A percentile compares a stretch with the other conserved stretches of the same genome.
Evolutionary conservation across 2,797 vertebrate species (phyloP).

Genomic region (Natrix natrix): DNA sequence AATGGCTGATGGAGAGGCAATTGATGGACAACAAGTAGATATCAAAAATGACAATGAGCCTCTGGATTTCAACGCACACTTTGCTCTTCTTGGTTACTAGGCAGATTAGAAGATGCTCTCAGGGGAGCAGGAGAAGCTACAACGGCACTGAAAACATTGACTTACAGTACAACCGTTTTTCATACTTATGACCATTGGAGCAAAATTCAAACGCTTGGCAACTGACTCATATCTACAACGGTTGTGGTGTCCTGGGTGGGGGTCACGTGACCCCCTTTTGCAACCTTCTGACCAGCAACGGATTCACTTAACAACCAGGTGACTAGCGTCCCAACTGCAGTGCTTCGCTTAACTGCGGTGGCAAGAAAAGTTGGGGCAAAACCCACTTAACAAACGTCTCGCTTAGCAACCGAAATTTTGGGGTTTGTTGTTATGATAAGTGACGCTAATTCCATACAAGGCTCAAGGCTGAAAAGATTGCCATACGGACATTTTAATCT

Average conservation of each 20-base stretch:
- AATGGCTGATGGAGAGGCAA: not conserved
- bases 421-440: fast-evolving
- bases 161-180: not conserved
- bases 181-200: not conserved
- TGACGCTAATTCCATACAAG: not conserved
- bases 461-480: not conserved
- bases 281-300: no score
- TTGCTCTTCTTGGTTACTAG: not conserved
- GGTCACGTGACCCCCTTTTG: no score
- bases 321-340: no score
- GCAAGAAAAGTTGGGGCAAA: not conserved
- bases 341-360: no score
- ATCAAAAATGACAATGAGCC: not conserved
- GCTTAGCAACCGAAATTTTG: not conserved
- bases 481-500: not conserved
- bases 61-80: not conserved
- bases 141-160: not conserved
- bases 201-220: not conserved
- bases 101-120: constrained; percentile 15
- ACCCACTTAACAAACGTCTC: not conserved
- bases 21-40: not conserved
- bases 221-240: no score
- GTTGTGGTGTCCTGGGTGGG: no score
- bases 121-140: not conserved
- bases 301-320: no score